Evolutionary conservation across 2,797 vertebrate species (phyloP), one percentile per base, ranked within the genome.

Genomic region (Lophius americanus): DNA sequence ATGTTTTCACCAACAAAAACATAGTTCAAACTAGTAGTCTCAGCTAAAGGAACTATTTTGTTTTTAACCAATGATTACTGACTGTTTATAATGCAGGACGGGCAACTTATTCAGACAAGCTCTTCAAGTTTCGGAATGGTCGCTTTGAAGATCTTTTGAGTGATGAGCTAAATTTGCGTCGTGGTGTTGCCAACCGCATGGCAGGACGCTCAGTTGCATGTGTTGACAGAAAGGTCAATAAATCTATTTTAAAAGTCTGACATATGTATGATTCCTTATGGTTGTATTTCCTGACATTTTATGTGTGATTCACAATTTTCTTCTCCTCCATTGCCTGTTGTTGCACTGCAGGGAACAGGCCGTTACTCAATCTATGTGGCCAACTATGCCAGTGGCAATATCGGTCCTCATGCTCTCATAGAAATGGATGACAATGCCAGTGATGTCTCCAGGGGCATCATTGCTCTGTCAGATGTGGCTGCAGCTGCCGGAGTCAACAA

Each of bases 121-220:
- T 99, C 53, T 98, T 99, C 90, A 98, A 97, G 88, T 94, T 96
- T 68, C 96, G 97, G 11, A 95, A 96, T 0, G 95, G 95, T n/a
- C 95, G 92, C 39, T 98, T 96, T 91, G 96, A 99, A 88, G 97
- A 99, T 86, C 88, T 99, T 63, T 89, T 99, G 64, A 94, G 93
- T 0, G 97, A 99, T 0, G 93, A 96, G 60, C 82, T 97, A 73
- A 98, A 99, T 44, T 84, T 89, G 23, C 89, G 73, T 8, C 90
- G 95, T 0, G 94, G 92, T 0, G 94, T 97, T 11, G 95, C 95
- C 61, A 96, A 92, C 76, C 92, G 85, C 56, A 95, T 98, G 60
- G 96, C 97, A 0, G 97, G 97, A 46, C 96, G 97, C 42, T 99
- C 97, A 0, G 97, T 98, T 0, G 97, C 97, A 51, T 98, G 97